Evolutionary conservation across 2,888 invertebrate species (phyloP), one percentile per base, ranked within the genome.

Genomic region (Nasonia oneida): DNA sequence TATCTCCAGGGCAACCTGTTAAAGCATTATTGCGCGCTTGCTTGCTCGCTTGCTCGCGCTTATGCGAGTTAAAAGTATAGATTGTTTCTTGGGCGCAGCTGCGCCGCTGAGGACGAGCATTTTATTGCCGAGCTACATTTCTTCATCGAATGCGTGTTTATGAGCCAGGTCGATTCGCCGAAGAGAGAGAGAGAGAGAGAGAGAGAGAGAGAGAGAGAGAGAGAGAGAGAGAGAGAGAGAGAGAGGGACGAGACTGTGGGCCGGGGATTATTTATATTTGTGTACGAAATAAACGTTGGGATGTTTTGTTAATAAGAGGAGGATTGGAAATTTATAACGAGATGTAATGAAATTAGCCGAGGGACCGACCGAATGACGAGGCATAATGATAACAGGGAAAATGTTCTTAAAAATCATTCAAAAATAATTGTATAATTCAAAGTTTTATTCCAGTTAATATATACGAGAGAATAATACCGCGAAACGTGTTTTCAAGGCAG

Each of bases 1-100:
- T 83, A 86, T 83, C 18, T 50, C 61, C 37, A 61, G 29, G 79
- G 61, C 67, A 83, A 86, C 75, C 79, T 86, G 86, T 86, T 85
- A 75, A 82, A 82, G 57, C 64, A 84, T 84, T 81, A 67, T 77
- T 61, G 57, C 53, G 75, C 61, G 37, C 14, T 33, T 18, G 12
- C 39, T 47, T 73, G 42, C 37, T 37, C 37, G 12, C 39, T 47
- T 73, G 42, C 37, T 37, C 37, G 37, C 37, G 37, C 37, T 37
- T 71, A 42, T 61, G 42, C 33, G n/a, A 50, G 50, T 64, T 75
- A 75, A 81, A 67, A 53, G 42, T 64, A 50, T 37, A 33, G 61
- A 47, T 47, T 71, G 37, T 4, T 18, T 67, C 57, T 73, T 75
- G 50, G n/a, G 18, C 12, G 29, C n/a, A 61, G 57, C n/a, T 61